phyloP scores from a whole-genome alignment of 2,888 invertebrate genomes.

The Creontiades dilutus region DNA sequence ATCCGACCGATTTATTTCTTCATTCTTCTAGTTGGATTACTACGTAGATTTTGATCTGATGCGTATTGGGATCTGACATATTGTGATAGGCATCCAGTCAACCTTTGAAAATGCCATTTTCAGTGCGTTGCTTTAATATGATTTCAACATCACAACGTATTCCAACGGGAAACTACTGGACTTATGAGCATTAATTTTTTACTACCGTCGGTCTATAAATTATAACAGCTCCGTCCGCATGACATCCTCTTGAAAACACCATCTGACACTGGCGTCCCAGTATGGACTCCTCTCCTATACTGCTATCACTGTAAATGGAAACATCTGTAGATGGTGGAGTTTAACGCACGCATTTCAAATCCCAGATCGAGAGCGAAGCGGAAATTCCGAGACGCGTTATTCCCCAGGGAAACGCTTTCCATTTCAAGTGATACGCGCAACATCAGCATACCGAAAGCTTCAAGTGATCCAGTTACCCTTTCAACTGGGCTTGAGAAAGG shows the following conservation, averaged over 20 bases:
- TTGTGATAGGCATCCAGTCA: no score
- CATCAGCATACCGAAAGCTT: conserved; percentile 18
- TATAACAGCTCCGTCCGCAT: background rate
- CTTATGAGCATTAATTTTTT: no score
- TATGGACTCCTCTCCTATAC: background rate
- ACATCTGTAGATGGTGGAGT: background rate
- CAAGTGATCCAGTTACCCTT: conserved; percentile 42
- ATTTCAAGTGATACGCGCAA: conserved; percentile 13
- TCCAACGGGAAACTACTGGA: no score
- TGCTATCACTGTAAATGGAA: background rate
- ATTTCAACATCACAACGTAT: no score
- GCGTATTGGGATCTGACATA: no score
- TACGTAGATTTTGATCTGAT: no score
- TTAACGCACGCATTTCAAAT: background rate
- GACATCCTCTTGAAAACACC: background rate
- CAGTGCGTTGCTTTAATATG: no score
- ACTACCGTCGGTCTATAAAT: no score
- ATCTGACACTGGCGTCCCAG: background rate
- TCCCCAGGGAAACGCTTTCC: conserved; percentile 44
- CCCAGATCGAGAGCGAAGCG: background rate
- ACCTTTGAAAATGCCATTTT: no score
- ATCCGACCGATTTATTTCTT: no score
- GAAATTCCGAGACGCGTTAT: background rate
- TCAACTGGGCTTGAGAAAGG: background rate
- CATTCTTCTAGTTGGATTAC: no score